A percentile compares a stretch with the other conserved stretches of the same genome.
These are phyloP conservation scores for Neosilurus hyrtlii DNA, from an alignment of 2,797 vertebrate species.

Conservation along the genomic window DNA sequence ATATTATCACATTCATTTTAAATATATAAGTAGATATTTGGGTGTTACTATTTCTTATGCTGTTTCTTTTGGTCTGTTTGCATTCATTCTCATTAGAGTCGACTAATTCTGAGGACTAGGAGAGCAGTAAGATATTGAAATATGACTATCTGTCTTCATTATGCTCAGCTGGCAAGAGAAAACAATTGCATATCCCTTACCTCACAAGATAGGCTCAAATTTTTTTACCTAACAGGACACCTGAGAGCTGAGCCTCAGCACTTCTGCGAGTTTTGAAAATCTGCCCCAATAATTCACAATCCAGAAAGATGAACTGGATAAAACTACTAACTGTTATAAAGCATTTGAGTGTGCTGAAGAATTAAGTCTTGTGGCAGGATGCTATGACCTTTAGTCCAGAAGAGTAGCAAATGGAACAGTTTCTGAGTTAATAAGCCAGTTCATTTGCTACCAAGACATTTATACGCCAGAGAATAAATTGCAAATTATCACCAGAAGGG, in stretches of 20 bases:
- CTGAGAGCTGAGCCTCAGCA: conserved; percentile 30
- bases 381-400: conserved; percentile 11
- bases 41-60: conserved; percentile 19
- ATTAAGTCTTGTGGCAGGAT: not conserved
- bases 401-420: not conserved
- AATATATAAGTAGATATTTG: not conserved
- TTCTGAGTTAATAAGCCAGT: conserved; percentile 16
- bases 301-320: not conserved
- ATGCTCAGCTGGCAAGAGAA: conserved; percentile 59
- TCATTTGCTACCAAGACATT: not conserved
- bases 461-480: conserved; percentile 18
- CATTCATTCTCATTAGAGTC: conserved; percentile 54
- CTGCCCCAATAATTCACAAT: not conserved
- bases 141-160: conserved; percentile 74
- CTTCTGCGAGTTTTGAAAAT: conserved; percentile 2
- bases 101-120: conserved; percentile 50
- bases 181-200: conserved; percentile 53
- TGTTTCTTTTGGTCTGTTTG: conserved; percentile 28
- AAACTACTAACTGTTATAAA: not conserved
- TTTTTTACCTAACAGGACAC: conserved; percentile 39
- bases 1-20: not conserved
- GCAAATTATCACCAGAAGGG: not conserved
- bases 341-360: not conserved
- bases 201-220: conserved; percentile 31
- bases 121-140: conserved; percentile 65